Evolutionary conservation across 2,888 invertebrate genomes (phyloP), one percentile per base, ranked within the genome.

Genomic region (Stratiomys singularior): DNA sequence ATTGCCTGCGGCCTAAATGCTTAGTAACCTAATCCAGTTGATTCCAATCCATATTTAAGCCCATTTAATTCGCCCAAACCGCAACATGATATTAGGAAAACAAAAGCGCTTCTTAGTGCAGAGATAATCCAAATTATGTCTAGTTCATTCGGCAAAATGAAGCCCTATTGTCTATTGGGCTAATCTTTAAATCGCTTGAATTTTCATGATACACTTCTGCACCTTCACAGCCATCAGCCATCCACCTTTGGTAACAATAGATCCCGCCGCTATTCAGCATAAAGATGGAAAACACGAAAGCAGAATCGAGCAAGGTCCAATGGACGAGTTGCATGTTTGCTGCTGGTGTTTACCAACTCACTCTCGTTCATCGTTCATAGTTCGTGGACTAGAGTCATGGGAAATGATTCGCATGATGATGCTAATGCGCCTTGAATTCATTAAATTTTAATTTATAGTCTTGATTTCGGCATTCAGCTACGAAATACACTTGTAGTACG

Each of bases 351-450:
- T 66, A 66, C 37, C 66, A 66, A 66, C 37, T 37, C 66, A 28
- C 28, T 66, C 28, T 37, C 66, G 37, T 66, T 37, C 66, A 66
- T 66, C 37, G 28, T 37, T 37, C 5, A 9, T 9, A 5, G 37
- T 23, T 15, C 1, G 23, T 46, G 46, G 15, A 46, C n/a, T 23
- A 47, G 28, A 28, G 69, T 69, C 69, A 69, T 69, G 69, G 69
- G 69, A 69, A 69, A 44, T 46, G 69, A 46, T 46, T 69, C 69
- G 69, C 69, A 46, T 69, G 47, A 21, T 69, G 69, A 69, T 69
- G 66, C 18, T 66, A 66, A 66, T 66, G 69, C 46, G 46, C 47
- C 47, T 69, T 69, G 69, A 46, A 69, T 69, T 69, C 69, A 69
- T 69, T 69, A 69, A 47, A 25, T 69, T 69, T 47, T 46, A 69